Conservation (phyloP, 2,797 vertebrate genomes). For the Fundulus diaphanus region DNA sequence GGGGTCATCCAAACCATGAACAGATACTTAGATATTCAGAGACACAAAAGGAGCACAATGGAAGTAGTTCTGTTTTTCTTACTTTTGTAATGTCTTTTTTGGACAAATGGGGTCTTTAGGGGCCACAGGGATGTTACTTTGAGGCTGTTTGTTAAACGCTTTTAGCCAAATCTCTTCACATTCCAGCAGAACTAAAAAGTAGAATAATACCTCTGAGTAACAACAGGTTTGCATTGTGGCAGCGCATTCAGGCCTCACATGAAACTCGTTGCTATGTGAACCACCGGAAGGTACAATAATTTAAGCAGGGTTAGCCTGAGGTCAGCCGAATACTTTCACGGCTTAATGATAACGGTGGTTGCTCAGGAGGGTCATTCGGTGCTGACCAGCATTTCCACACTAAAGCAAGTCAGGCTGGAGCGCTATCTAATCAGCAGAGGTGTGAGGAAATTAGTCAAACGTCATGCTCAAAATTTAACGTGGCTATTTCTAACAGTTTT, state of each 20-base stretch:
- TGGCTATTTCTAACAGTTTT: background rate
- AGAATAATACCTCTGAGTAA: constrained; percentile 46
- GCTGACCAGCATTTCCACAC: constrained; percentile 40
- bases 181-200: constrained; percentile 39
- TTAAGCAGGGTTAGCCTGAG: constrained; percentile 69
- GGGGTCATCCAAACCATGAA: constrained; percentile 55
- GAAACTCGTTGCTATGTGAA: constrained; percentile 36
- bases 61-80: constrained; percentile 58
- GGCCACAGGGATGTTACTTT: constrained; percentile 27
- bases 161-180: constrained; percentile 47
- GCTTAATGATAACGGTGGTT: constrained; percentile 63
- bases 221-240: constrained; percentile 25
- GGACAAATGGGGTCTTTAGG: constrained; percentile 46
- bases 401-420: constrained; percentile 34
- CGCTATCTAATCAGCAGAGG: constrained; percentile 58
- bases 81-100: constrained; percentile 46
- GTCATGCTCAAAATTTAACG: constrained; percentile 30
- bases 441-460: constrained; percentile 44
- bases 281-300: constrained; percentile 38
- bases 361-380: constrained; percentile 45
- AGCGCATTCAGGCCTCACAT: constrained; percentile 31
- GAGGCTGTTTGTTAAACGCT: constrained; percentile 43
- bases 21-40: constrained; percentile 49
- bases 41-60: constrained; percentile 55
- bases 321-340: constrained; percentile 71